Conservation (phyloP, 2,888 invertebrate species). For the Scaptodrosophila latifasciaeformis region DNA sequence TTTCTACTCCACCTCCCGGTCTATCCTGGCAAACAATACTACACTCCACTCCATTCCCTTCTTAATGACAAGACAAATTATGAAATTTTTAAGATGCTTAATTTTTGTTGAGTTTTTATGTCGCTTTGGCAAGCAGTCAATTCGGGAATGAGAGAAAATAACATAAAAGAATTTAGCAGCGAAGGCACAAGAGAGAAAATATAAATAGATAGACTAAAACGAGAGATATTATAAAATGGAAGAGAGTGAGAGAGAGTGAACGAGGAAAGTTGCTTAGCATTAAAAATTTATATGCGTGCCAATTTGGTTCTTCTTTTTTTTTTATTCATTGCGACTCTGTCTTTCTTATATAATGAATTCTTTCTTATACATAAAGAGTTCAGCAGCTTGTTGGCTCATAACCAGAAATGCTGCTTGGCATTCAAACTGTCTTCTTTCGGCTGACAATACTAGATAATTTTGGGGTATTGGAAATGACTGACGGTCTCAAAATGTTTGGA, state of each 20-base stretch:
- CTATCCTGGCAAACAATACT: not conserved
- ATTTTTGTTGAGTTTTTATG: constrained; percentile 34
- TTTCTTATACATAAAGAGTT: not conserved
- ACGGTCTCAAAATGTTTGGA: too few species aligned
- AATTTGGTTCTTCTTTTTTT: constrained; percentile 14
- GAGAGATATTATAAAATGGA: too few species aligned
- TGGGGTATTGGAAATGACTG: too few species aligned
- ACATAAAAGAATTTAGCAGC: too few species aligned
- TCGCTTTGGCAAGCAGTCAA: constrained; percentile 31
- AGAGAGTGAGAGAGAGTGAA: not conserved
- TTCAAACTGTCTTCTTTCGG: too few species aligned
- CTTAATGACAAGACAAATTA: constrained; percentile 63
- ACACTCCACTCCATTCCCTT: constrained; percentile 17
- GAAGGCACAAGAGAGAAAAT: not conserved
- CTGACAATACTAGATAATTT: too few species aligned
- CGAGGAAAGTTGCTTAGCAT: constrained; percentile 13
- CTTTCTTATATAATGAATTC: not conserved
- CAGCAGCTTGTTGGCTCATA: not conserved
- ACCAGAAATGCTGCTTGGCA: too few species aligned
- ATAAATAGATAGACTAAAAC: not conserved
- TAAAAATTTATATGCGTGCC: constrained; percentile 42
- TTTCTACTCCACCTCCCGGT: constrained; percentile 2
- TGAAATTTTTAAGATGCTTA: constrained; percentile 58
- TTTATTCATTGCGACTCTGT: not conserved
- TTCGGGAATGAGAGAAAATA: not conserved